Conservation (phyloP, 2,888 invertebrate species). For the Vandiemenella viatica region DNA sequence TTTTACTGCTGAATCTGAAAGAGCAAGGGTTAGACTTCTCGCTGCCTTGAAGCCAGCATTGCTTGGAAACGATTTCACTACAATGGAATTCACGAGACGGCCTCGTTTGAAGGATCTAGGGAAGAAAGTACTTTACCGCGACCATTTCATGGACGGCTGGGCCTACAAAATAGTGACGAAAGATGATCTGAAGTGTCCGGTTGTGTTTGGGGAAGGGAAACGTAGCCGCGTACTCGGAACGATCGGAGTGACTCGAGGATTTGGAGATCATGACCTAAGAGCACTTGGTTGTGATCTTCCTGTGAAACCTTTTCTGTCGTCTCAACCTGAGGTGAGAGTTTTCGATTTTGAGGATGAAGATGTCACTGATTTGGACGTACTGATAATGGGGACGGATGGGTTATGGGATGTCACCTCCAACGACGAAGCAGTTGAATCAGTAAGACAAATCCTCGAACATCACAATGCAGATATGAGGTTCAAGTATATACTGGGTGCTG, state of each 20-base stretch:
- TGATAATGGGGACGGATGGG: conserved; percentile 73
- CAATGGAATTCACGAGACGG: conserved; percentile 52
- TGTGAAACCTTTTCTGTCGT: conserved; percentile 67
- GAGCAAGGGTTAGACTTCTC: conserved; percentile 43
- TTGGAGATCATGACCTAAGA: conserved; percentile 59
- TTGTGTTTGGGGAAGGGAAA: conserved; percentile 68
- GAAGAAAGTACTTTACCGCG: conserved; percentile 53
- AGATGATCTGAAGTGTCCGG: conserved; percentile 55
- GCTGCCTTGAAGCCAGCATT: conserved; percentile 34
- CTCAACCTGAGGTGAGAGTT: conserved; percentile 60
- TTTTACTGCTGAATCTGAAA: conserved; percentile 57
- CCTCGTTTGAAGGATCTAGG: conserved; percentile 55
- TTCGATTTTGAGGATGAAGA: too few species aligned
- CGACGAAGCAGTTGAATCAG: conserved; percentile 48
- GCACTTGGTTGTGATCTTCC: conserved; percentile 52
- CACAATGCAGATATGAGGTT: too few species aligned
- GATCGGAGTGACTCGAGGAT: conserved; percentile 70
- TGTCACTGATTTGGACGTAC: conserved; percentile 49
- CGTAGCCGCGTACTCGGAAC: conserved; percentile 66
- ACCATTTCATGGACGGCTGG: conserved; percentile 73
- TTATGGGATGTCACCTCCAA: conserved; percentile 70
- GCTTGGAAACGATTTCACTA: conserved; percentile 51
- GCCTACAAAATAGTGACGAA: conserved; percentile 53
- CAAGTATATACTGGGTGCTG: conserved; percentile 61
- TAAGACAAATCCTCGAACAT: too few species aligned